phyloP scores from a whole-genome alignment of 2,113 vertebrate species.

The Salvelinus fontinalis region DNA sequence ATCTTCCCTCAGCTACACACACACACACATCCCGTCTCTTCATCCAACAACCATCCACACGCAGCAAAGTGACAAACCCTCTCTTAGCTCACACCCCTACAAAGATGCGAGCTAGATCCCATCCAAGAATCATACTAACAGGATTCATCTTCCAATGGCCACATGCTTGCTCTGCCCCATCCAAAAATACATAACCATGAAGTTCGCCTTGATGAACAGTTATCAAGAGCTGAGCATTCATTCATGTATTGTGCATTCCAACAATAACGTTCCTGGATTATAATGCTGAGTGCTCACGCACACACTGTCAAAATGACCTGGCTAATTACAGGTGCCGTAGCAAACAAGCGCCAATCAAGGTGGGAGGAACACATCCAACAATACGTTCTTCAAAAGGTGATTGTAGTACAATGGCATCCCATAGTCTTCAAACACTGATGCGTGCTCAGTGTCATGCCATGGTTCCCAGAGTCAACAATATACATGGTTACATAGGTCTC shows the following conservation, averaged over 20 bases:
- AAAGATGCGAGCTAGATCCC: constrained; percentile 45
- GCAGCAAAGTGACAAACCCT: constrained; percentile 43
- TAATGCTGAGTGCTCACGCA: constrained; percentile 67
- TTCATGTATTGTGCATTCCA: constrained; percentile 57
- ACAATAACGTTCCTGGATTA: constrained; percentile 54
- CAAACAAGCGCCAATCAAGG: constrained; percentile 29
- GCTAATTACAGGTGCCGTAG: constrained; percentile 50
- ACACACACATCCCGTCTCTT: constrained; percentile 6
- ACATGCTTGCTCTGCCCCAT: constrained; percentile 36
- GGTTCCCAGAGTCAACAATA: neutral
- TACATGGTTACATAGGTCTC: too few species aligned
- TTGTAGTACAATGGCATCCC: constrained; percentile 8
- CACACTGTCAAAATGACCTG: constrained; percentile 59
- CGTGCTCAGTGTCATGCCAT: neutral
- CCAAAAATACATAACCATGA: constrained; percentile 44
- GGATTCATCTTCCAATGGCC: constrained; percentile 48
- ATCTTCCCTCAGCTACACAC: constrained; percentile 57
- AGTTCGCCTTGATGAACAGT: constrained; percentile 42
- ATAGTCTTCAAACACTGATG: neutral
- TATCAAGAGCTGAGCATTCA: constrained; percentile 42
- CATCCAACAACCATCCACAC: constrained; percentile 29
- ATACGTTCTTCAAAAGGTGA: constrained; percentile 21
- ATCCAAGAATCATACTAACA: constrained; percentile 55
- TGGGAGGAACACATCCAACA: constrained; percentile 19
- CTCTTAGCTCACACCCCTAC: constrained; percentile 34